Conservation (phyloP, 1,140 invertebrate species). For the Arctopsyche grandis region DNA sequence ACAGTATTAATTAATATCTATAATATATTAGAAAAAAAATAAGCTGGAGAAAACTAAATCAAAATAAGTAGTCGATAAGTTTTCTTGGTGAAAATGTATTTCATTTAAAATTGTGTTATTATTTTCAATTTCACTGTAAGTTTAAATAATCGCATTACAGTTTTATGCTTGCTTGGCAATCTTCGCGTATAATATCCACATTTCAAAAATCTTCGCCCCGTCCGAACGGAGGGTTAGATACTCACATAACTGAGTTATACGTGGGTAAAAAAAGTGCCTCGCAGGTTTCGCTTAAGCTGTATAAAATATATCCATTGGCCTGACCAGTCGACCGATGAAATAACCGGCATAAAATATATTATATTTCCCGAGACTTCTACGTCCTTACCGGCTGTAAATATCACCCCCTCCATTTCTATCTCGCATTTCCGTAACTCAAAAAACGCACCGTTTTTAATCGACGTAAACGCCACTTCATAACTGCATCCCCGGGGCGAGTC, state of each 20-base stretch:
- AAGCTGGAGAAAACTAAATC: no score
- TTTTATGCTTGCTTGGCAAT: not conserved
- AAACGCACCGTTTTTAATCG: not conserved
- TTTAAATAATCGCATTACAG: no score
- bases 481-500: not conserved
- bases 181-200: conserved; percentile 29
- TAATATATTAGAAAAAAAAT: no score
- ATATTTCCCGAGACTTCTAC: no score
- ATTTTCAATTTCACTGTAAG: no score
- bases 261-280: conserved; percentile 6
- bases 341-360: not conserved
- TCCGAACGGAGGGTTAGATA: conserved; percentile 24
- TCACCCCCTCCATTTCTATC: no score
- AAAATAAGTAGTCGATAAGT: no score
- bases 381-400: no score
- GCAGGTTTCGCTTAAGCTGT: conserved; percentile 20
- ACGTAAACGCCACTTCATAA: conserved; percentile 9
- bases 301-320: conserved; percentile 16
- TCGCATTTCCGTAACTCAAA: no score
- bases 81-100: no score
- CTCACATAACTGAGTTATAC: conserved; percentile 34
- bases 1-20: no score
- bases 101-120: no score
- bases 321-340: conserved; percentile 6
- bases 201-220: conserved; percentile 15